Evolutionary conservation across 2,888 invertebrate genomes (phyloP).

Genomic region (Esperia sulphurella): DNA sequence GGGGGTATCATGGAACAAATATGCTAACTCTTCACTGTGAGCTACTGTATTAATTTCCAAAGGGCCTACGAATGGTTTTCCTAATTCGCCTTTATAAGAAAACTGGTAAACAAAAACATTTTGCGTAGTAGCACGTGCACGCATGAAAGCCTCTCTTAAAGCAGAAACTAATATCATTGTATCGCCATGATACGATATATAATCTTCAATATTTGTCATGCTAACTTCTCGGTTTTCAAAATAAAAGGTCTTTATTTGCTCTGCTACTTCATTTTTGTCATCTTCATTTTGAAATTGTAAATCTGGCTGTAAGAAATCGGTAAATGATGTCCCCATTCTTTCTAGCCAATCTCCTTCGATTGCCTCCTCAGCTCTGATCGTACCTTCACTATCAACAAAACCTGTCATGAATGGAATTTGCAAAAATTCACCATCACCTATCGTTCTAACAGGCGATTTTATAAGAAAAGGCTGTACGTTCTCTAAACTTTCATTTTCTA

Average conservation of each 20-base stretch:
- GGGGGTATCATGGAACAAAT: conserved; percentile 41
- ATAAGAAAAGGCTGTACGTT: conserved; percentile 40
- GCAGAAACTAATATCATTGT: conserved; percentile 61
- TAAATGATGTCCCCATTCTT: conserved; percentile 52
- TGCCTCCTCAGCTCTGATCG: conserved; percentile 51
- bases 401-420: conserved; percentile 59
- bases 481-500: conserved; percentile 45
- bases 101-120: conserved; percentile 60
- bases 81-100: conserved; percentile 57
- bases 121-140: conserved; percentile 29
- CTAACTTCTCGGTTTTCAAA: conserved; percentile 36
- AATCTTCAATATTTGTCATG: conserved; percentile 29
- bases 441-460: conserved; percentile 48
- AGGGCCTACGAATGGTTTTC: conserved; percentile 44
- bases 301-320: conserved; percentile 57
- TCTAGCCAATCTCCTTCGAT: conserved; percentile 46
- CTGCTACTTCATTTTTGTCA: conserved; percentile 28
- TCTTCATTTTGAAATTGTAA: conserved; percentile 39
- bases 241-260: conserved; percentile 45
- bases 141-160: conserved; percentile 48
- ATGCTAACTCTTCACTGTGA: conserved; percentile 63
- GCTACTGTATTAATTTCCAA: conserved; percentile 41
- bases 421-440: conserved; percentile 39
- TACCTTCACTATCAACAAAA: conserved; percentile 64
- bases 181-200: conserved; percentile 57